A percentile compares a stretch with the other conserved stretches of the same genome.
Evolutionary conservation across 2,888 invertebrate species (phyloP).

Genomic region (Aphrophora alni): DNA sequence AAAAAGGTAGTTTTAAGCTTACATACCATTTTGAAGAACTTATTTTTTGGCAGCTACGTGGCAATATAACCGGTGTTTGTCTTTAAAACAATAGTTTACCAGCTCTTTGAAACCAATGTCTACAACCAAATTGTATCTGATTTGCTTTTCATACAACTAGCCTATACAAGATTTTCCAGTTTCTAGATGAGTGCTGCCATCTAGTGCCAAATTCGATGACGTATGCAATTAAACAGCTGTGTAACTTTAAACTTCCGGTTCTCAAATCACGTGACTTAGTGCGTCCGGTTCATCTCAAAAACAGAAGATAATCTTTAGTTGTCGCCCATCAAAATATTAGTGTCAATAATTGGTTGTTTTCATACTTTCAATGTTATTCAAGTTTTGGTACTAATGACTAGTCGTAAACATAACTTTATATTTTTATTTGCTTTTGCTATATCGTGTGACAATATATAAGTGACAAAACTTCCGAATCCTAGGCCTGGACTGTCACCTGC

Average conservation of each 20-base stretch:
- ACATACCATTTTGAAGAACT: not conserved
- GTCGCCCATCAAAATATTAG: conserved; percentile 2
- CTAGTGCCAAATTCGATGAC: not conserved
- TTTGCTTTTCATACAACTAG: no score
- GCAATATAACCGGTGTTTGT: not conserved
- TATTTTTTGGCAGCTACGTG: not conserved
- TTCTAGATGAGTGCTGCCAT: not conserved
- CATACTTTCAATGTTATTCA: not conserved
- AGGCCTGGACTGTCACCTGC: not conserved
- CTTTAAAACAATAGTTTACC: not conserved
- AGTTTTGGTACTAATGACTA: not conserved
- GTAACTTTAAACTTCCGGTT: not conserved
- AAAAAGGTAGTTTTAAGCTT: no score
- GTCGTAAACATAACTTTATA: not conserved
- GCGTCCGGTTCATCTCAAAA: not conserved
- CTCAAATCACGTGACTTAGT: not conserved
- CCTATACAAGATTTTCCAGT: not conserved
- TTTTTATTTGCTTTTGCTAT: not conserved
- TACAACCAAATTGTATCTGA: not conserved
- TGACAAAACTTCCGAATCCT: not conserved
- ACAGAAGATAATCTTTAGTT: conserved; percentile 9
- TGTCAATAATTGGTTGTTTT: not conserved
- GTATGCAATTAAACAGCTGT: not conserved
- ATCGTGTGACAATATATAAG: not conserved
- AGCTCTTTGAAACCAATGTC: not conserved